Evolutionary conservation across 2,888 invertebrate species (phyloP), one percentile per base, ranked within the genome.

Genomic region (Alsophila aescularia): DNA sequence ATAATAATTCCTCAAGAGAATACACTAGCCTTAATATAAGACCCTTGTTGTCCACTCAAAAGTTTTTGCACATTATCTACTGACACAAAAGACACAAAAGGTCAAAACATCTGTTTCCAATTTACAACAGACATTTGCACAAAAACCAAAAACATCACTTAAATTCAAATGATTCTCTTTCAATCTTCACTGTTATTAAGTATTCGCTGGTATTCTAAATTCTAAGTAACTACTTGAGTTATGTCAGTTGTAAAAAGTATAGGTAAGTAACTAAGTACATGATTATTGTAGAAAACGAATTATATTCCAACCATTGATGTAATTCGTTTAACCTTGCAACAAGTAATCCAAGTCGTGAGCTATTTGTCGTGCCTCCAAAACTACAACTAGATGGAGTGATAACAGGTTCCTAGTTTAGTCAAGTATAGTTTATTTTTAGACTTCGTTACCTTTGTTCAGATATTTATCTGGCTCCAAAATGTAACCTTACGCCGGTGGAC

Each of bases 401-500:
- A 37, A 48, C 48, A 12, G 24, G 24, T 49, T 52, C 29, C 29
- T 24, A 8, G 9, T 36, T 15, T 24, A n/a, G 24, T n/a, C 39
- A 39, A 31, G 50, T 39, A 43, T 35, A 36, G 40, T 52, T 42
- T 52, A 49, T 52, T 60, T 55, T 52, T 59, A 49, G 45, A 31
- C 34, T n/a, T 27, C 21, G 34, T 27, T 43, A 52, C 29, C 27
- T 44, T 18, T 34, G 14, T 34, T 16, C 15, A 47, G 37, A 51
- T 56, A 12, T 35, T 41, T 40, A 49, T 53, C 36, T 51, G 31
- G 34, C 13, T 53, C 44, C 18, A 50, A 51, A 36, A 45, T 15
- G 24, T 50, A 42, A 58, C 48, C 52, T 43, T 39, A 58, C 32
- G 35, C 52, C 52, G 42, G 52, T 50, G 48, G 49, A 36, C 49